Conservation (phyloP, 2,113 vertebrate genomes). For the Herpetotheres cachinnans region DNA sequence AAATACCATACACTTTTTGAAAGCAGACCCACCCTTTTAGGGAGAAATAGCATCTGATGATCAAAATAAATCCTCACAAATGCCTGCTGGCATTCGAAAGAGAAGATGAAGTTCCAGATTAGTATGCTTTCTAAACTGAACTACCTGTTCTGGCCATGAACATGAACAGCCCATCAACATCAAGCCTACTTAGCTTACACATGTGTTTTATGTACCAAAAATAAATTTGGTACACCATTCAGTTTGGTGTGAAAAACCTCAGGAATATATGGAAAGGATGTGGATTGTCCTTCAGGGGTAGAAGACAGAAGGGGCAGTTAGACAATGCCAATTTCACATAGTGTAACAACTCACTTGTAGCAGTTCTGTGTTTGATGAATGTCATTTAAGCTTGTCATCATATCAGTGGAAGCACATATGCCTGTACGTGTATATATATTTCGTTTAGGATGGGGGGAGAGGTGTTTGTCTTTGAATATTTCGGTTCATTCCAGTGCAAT, state of each 20-base stretch:
- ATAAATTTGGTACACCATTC: neutral
- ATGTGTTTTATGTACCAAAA: accelerated
- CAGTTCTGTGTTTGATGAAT: neutral
- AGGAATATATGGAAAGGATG: neutral
- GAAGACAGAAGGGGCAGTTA: neutral
- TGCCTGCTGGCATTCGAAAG: neutral
- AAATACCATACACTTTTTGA: neutral
- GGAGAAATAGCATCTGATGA: neutral
- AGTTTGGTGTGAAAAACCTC: neutral
- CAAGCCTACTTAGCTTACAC: neutral
- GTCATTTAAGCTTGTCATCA: neutral
- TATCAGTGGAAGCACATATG: neutral
- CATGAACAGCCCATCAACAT: neutral
- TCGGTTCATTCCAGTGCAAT: neutral
- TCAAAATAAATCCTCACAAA: neutral
- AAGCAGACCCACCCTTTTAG: neutral
- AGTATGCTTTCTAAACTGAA: neutral
- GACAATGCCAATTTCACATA: neutral
- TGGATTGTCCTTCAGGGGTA: neutral
- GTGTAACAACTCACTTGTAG: neutral
- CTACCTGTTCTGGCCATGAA: neutral
- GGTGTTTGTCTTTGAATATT: accelerated
- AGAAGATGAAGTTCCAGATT: neutral
- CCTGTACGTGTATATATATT: neutral
- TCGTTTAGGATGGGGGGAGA: neutral